Base-by-base conservation (phyloP, 2,797 vertebrate species). In the Mus caroli region DNA sequence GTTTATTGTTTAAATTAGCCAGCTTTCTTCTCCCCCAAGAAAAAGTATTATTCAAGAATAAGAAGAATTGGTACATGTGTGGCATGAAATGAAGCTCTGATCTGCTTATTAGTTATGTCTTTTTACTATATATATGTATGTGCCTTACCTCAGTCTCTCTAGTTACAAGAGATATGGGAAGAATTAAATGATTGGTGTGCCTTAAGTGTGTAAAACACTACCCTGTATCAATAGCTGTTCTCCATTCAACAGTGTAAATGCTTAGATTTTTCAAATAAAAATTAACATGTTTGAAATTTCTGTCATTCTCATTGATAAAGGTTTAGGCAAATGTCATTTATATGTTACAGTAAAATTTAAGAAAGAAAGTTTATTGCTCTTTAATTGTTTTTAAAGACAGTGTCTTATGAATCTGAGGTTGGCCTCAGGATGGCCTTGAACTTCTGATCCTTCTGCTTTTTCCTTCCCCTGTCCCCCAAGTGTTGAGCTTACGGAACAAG, bases 1-100 rank as follows among this genome's bases (percentile, higher is more conserved):
- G 2, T 96, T 93, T 92, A 80, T 52, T 73, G 94, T 95, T 96
- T 95, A 85, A 92, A 77, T 88, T 89, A 75, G 8, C 2, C 11
- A 84, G 11, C 15, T 11, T 89, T 92, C 60, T 34, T 91, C 8
- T 58, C 26, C 26, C 26, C 37, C 4, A 83, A 14, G 19, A 26
- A 84, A 50, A 92, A 85, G 28, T 88, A 26, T 86, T 77, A 77
- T 64, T 84, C 5, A 84, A 75, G 40, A 92, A 91, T 91, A 46
- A 92, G 22, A 76, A 40, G 69, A 95, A 85, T 92, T 76, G 91
- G 28, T 96, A 34, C 28, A 88, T 34, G n/a, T 15, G 40, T 37
- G 76, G 11, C 52, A n/a, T 91, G 40, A 91, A 34, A 67, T 94
- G 52, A 87, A 93, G 92, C 91, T 90, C 62, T 95, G 50, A 43